A percentile compares a stretch with the other conserved stretches of the same genome.
Evolutionary conservation across 2,113 vertebrate species (phyloP).

Genomic region (Zosterops borbonicus): DNA sequence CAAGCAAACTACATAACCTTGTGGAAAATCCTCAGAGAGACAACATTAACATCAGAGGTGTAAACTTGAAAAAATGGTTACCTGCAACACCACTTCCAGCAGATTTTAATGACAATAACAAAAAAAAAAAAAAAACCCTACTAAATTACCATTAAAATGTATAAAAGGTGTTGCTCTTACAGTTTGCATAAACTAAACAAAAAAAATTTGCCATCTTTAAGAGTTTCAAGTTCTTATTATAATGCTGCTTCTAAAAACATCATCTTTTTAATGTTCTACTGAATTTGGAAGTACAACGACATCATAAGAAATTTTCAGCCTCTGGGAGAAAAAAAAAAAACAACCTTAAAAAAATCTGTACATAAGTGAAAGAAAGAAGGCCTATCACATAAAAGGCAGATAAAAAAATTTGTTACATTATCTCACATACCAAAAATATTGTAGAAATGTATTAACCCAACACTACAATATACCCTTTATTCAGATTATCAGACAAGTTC

Average conservation of each 20-base stretch:
- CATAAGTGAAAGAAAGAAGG: not conserved
- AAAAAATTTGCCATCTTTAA: not conserved
- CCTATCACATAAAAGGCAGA: not conserved
- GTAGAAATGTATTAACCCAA: not conserved
- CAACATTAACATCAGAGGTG: not conserved
- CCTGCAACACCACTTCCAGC: not conserved
- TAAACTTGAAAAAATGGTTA: not conserved
- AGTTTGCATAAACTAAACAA: not conserved
- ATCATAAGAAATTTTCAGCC: not conserved
- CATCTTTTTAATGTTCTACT: not conserved
- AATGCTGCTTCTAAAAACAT: not conserved
- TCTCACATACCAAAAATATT: not conserved
- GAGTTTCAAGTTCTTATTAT: not conserved
- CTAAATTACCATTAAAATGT: not conserved
- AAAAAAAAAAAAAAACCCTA: not conserved
- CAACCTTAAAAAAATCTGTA: not conserved
- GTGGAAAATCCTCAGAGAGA: not conserved
- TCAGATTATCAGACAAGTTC: not conserved
- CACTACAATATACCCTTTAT: not conserved
- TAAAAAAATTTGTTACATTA: not conserved
- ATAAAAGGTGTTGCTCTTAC: not conserved
- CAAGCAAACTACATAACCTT: rapidly evolving
- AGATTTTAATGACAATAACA: not conserved
- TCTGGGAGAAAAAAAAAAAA: not conserved
- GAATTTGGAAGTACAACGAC: not conserved